phyloP scores from a whole-genome alignment of 2,888 invertebrate species.

The Crematogaster levior region DNA sequence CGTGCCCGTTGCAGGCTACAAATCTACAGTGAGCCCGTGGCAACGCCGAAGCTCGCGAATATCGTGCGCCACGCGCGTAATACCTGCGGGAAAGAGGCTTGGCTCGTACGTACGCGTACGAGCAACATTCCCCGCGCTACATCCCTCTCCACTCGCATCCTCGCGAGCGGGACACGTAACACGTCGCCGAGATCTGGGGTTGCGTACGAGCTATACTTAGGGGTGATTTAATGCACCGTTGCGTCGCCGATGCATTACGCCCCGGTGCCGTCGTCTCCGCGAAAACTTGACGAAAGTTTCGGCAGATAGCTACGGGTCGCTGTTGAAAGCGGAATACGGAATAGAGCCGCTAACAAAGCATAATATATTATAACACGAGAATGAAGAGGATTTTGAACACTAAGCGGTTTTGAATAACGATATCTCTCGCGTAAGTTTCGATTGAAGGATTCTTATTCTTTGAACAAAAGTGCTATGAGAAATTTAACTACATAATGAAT shows the following conservation, averaged over 20 bases:
- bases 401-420: background rate
- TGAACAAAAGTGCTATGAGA: background rate
- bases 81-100: slow-evolving; percentile 65
- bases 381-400: background rate
- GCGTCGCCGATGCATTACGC: slow-evolving; percentile 27
- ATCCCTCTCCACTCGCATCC: background rate
- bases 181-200: background rate
- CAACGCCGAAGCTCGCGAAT: slow-evolving; percentile 72
- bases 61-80: slow-evolving; percentile 66
- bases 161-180: slow-evolving; percentile 27
- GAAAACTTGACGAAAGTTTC: slow-evolving; percentile 34
- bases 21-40: slow-evolving; percentile 80
- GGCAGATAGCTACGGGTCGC: background rate
- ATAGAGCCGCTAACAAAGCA: background rate
- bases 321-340: slow-evolving; percentile 2
- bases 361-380: background rate
- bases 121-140: slow-evolving; percentile 32
- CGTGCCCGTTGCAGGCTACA: slow-evolving; percentile 82
- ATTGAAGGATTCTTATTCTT: background rate
- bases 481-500: background rate
- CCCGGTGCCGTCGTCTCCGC: background rate
- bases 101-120: slow-evolving; percentile 34
- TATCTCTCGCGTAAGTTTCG: background rate
- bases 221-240: slow-evolving; percentile 47
- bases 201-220: slow-evolving; percentile 7